A percentile compares a stretch with the other conserved stretches of the same genome.
phyloP scores from a whole-genome alignment of 2,113 vertebrate genomes.

The Corythornis vintsioides region DNA sequence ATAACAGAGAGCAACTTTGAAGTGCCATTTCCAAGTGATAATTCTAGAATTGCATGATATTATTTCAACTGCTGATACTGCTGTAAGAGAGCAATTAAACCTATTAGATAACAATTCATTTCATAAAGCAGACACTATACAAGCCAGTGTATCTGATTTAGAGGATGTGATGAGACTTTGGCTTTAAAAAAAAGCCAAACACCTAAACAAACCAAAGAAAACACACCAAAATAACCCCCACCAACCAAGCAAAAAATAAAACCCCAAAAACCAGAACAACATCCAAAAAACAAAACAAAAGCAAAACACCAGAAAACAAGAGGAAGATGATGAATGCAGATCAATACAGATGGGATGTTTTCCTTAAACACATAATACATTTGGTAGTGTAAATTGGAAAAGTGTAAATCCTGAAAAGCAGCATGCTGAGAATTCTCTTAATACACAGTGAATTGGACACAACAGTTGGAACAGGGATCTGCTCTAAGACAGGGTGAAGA shows the following conservation, averaged over 20 bases:
- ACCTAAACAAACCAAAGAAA: no score
- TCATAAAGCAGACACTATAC: neutral
- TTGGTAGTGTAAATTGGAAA: neutral
- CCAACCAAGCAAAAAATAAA: no score
- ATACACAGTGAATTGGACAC: neutral
- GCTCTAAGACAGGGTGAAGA: accelerated
- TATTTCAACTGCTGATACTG: neutral
- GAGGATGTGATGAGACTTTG: neutral
- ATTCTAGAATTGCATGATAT: neutral
- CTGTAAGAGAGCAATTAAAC: neutral
- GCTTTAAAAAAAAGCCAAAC: no score
- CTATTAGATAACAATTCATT: neutral
- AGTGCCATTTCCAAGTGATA: neutral
- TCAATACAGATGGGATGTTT: neutral
- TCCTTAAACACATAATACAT: neutral
- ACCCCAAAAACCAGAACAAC: no score
- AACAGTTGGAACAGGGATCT: neutral
- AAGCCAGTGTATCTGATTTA: neutral
- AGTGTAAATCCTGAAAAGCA: neutral
- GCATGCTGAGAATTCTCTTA: neutral
- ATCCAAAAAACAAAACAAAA: no score
- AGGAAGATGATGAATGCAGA: neutral
- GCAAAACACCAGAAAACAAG: no score
- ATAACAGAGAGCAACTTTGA: neutral
- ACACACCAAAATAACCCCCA: no score